phyloP scores from a whole-genome alignment of 2,888 invertebrate species.

The Leptinotarsa juncta region DNA sequence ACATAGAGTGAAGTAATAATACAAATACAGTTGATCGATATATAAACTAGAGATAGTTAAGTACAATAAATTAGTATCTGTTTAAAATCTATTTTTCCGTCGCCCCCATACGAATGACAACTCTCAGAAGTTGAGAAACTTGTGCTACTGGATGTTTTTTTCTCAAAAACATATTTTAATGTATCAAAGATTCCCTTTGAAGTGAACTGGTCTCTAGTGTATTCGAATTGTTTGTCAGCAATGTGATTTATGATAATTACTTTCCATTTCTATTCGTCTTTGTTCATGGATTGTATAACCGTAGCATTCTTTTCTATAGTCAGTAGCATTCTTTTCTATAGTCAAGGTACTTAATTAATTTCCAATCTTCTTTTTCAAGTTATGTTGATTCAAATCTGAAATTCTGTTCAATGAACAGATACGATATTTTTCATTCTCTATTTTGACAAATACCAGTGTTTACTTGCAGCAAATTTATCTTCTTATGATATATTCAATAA shows the following conservation, averaged over 20 bases:
- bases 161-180: too few species aligned
- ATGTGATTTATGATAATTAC: constrained; percentile 13
- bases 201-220: too few species aligned
- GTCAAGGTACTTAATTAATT: not conserved
- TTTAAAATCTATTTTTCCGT: too few species aligned
- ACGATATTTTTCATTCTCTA: constrained; percentile 22
- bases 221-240: not conserved
- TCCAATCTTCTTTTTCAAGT: constrained; percentile 1
- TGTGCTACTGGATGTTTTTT: too few species aligned
- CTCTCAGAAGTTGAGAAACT: too few species aligned
- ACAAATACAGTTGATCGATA: too few species aligned
- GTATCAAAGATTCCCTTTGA: too few species aligned
- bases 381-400: constrained; percentile 22
- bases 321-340: not conserved
- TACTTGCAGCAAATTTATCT: not conserved
- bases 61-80: too few species aligned
- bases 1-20: too few species aligned
- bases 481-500: not conserved
- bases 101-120: too few species aligned
- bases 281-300: not conserved
- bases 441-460: not conserved
- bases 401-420: constrained; percentile 20
- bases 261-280: constrained; percentile 27
- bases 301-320: not conserved
- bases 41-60: too few species aligned